Percentiles rank a stretch among this genome's conserved stretches.
Conservation (phyloP, 2,113 vertebrate species). For the Eurystomus gularis region DNA sequence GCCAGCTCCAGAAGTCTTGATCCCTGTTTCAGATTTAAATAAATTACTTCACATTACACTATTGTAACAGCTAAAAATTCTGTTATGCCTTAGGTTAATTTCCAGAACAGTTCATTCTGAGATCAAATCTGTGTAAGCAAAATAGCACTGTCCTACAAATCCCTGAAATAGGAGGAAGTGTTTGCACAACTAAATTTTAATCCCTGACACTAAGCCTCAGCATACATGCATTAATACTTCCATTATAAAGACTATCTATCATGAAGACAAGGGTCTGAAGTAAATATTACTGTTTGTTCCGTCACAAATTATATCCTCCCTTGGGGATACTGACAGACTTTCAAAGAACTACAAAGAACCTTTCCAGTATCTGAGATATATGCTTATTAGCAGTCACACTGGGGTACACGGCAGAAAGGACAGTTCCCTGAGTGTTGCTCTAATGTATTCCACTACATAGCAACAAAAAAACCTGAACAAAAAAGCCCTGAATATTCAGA, state of each 20-base stretch:
- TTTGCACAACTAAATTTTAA: constrained; percentile 36
- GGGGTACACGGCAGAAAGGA: not conserved
- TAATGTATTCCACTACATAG: not conserved
- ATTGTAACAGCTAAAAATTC: not conserved
- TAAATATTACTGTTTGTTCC: not conserved
- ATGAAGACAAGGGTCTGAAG: not conserved
- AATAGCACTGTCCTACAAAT: not conserved
- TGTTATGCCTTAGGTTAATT: not conserved
- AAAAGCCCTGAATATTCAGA: not conserved
- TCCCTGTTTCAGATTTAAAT: not conserved
- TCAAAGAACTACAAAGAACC: not conserved
- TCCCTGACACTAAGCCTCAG: constrained; percentile 12
- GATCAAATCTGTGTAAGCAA: not conserved
- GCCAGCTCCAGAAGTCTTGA: not conserved
- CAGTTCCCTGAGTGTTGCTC: not conserved
- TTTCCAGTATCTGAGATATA: not conserved
- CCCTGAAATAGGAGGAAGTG: not conserved
- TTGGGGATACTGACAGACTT: not conserved
- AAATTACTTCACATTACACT: not conserved
- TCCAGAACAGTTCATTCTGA: not conserved
- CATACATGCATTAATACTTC: not conserved
- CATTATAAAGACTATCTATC: not conserved
- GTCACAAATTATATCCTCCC: not conserved
- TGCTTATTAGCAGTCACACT: not conserved
- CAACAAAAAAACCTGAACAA: not conserved